These are phyloP conservation scores for Brachionus calyciflorus DNA, from an alignment of 1,140 invertebrate genomes.

Conservation along the genomic window DNA sequence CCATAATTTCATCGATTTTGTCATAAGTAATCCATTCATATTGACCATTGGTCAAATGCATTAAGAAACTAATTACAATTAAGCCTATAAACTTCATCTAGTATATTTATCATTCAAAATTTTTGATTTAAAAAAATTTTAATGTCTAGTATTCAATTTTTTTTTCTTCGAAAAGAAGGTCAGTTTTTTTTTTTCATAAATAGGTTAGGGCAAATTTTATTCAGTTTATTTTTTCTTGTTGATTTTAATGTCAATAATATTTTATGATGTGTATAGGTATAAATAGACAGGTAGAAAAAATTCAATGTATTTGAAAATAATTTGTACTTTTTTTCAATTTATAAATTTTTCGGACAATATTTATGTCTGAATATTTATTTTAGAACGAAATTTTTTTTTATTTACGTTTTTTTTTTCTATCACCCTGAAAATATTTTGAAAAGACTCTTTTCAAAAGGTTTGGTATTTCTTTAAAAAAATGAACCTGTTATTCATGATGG, in stretches of 20 bases:
- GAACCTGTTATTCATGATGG: no score
- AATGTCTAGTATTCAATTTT: neutral
- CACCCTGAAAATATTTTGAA: no score
- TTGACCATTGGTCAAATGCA: slow-evolving; percentile 60
- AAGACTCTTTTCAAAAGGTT: no score
- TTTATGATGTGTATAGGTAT: slow-evolving; percentile 2
- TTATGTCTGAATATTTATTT: neutral
- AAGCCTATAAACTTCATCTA: neutral
- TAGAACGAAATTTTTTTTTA: neutral
- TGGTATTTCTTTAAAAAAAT: no score
- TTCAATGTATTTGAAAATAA: neutral
- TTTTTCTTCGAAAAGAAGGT: neutral
- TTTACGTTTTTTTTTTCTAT: no score
- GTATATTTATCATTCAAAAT: neutral
- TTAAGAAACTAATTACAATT: no score
- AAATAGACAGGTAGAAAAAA: neutral
- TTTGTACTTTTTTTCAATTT: neutral
- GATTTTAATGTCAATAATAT: neutral
- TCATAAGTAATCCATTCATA: slow-evolving; percentile 84
- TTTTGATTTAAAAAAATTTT: neutral
- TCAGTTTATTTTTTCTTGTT: no score
- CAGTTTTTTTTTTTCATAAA: neutral
- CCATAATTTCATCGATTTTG: slow-evolving; percentile 79
- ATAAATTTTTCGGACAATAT: neutral
- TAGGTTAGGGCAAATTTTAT: slow-evolving; percentile 34